Conservation (phyloP, 2,797 vertebrate species). For the Melanotaenia trifasciata region DNA sequence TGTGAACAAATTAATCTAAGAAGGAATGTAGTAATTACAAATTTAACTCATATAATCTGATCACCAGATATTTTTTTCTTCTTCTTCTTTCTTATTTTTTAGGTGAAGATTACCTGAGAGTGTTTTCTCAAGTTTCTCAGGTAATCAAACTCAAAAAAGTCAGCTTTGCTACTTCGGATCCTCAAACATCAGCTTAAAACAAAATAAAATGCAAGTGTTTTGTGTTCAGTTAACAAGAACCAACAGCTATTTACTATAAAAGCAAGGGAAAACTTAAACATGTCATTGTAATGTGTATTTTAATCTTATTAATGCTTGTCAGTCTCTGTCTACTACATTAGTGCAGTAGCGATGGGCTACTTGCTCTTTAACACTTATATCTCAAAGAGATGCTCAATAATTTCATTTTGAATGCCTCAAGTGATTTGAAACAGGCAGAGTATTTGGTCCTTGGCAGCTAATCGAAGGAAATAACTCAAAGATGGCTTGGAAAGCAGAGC, state of each 20-base stretch:
- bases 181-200: background rate
- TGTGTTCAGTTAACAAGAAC: background rate
- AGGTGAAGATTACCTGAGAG: no score
- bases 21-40: conserved; percentile 1
- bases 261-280: background rate
- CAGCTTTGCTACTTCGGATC: background rate
- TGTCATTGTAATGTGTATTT: background rate
- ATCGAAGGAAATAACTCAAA: conserved; percentile 81
- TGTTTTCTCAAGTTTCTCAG: no score
- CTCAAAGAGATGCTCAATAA: conserved; percentile 73
- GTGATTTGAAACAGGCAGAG: conserved; percentile 74
- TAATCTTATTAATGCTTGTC: conserved; percentile 6
- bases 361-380: conserved; percentile 80
- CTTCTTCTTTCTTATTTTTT: no score
- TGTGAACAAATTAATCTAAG: conserved; percentile 8
- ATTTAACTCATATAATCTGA: background rate
- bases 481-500: conserved; percentile 73
- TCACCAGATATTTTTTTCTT: background rate
- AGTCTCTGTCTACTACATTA: background rate
- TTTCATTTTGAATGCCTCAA: conserved; percentile 80
- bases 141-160: background rate
- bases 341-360: conserved; percentile 62
- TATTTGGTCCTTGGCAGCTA: conserved; percentile 78
- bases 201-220: background rate
- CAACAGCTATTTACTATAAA: background rate